Conservation (phyloP, 2,797 vertebrate genomes). For the Helarctos malayanus region DNA sequence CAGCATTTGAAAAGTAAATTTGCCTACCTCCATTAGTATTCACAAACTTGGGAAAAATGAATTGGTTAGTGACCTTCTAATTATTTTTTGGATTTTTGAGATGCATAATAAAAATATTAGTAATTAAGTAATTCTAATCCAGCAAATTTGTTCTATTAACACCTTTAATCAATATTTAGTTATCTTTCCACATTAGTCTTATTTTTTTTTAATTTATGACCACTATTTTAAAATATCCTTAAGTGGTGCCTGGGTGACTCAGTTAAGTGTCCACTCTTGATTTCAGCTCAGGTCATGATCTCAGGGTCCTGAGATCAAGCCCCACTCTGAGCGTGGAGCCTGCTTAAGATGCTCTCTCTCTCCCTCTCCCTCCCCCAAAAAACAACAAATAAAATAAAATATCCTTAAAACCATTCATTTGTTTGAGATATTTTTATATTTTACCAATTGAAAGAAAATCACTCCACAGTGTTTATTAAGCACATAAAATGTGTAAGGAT, state of each 20-base stretch:
- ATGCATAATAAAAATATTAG: not conserved
- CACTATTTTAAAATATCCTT: not conserved
- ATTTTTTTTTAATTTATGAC: not conserved
- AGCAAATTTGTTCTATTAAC: slow-evolving; percentile 35
- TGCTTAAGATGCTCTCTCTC: not conserved
- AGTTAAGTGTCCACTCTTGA: not conserved
- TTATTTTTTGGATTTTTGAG: slow-evolving; percentile 44
- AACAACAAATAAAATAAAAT: not conserved
- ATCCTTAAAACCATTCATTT: not conserved
- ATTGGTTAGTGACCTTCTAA: slow-evolving; percentile 31
- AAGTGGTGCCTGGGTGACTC: not conserved
- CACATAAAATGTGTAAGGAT: not conserved
- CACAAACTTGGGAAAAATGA: slow-evolving; percentile 7
- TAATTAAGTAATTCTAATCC: slow-evolving; percentile 45
- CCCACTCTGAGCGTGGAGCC: not conserved
- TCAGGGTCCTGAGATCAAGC: not conserved
- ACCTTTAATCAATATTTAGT: slow-evolving; percentile 50
- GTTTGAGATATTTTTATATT: not conserved
- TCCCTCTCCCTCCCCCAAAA: not conserved
- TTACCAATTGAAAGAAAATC: slow-evolving; percentile 40
- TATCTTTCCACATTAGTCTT: not conserved
- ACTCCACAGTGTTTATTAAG: not conserved
- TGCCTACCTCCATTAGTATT: not conserved
- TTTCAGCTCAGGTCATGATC: not conserved
- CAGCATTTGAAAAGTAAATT: slow-evolving; percentile 30